Evolutionary conservation across 1,140 invertebrate genomes (phyloP).

Genomic region (Drosophila oshimai): DNA sequence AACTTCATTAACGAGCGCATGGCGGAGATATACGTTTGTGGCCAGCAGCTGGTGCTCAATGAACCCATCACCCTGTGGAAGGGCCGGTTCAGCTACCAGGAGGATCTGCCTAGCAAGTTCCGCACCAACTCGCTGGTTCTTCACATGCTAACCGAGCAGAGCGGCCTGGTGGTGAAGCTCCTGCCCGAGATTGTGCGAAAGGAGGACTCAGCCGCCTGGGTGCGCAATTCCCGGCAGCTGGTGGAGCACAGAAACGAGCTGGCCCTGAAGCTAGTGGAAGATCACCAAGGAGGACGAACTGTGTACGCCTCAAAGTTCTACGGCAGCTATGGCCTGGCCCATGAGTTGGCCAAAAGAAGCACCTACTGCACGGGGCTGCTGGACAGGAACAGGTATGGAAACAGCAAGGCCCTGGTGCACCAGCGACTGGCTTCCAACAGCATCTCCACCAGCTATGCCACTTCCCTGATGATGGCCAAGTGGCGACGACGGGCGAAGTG

Average conservation of each 20-base stretch:
- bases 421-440: constrained; percentile 43
- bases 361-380: constrained; percentile 66
- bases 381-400: constrained; percentile 65
- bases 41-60: constrained; percentile 58
- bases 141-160: constrained; percentile 61
- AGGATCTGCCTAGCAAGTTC: constrained; percentile 43
- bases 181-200: constrained; percentile 46
- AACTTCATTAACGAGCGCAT: constrained; percentile 56
- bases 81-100: constrained; percentile 39
- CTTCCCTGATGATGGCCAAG: constrained; percentile 64
- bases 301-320: constrained; percentile 67
- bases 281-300: constrained; percentile 42
- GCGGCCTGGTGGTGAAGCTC: constrained; percentile 52
- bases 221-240: constrained; percentile 57
- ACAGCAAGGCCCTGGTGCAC: constrained; percentile 61
- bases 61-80: constrained; percentile 63
- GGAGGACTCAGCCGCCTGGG: constrained; percentile 13
- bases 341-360: constrained; percentile 41
- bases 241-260: constrained; percentile 46
- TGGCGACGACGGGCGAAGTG: constrained; percentile 57
- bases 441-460: constrained; percentile 55
- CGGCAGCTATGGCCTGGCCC: constrained; percentile 61
- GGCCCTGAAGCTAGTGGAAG: constrained; percentile 47
- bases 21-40: constrained; percentile 53
- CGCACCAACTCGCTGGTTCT: constrained; percentile 48